A percentile compares a stretch with the other conserved stretches of the same genome.
Conservation (phyloP, 2,888 invertebrate genomes). For the Hydrotaea cyrtoneurina region DNA sequence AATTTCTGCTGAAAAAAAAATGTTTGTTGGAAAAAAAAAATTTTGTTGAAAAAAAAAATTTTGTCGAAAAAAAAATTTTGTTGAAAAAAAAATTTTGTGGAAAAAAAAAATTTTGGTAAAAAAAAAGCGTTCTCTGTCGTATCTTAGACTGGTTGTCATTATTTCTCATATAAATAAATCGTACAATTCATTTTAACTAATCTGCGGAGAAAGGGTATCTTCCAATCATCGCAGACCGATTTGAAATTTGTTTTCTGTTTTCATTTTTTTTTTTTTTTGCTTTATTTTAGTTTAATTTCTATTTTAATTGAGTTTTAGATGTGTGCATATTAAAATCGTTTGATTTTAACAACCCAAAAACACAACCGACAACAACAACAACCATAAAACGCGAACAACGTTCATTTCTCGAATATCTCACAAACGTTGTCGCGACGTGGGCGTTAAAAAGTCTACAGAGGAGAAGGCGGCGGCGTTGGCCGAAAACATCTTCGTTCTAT, state of each 20-base stretch:
- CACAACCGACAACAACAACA: too few species aligned
- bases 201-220: neutral
- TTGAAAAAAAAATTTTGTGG: too few species aligned
- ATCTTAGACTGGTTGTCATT: too few species aligned
- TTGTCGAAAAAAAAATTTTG: too few species aligned
- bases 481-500: neutral
- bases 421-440: slow-evolving; percentile 33
- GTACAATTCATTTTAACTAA: too few species aligned
- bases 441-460: slow-evolving; percentile 42
- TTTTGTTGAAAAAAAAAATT: too few species aligned
- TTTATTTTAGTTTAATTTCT: slow-evolving; percentile 7
- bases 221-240: too few species aligned
- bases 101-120: too few species aligned
- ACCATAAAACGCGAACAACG: neutral
- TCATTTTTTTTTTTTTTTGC: neutral
- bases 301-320: slow-evolving; percentile 14
- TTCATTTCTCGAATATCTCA: neutral
- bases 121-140: too few species aligned
- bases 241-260: neutral
- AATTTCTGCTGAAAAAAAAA: too few species aligned
- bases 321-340: slow-evolving; percentile 36
- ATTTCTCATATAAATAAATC: too few species aligned
- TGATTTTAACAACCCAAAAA: neutral
- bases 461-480: neutral
- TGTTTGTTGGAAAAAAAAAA: too few species aligned